These are phyloP conservation scores for Orientallactaga bullata DNA, from an alignment of 2,113 vertebrate species.

Conservation along the genomic window DNA sequence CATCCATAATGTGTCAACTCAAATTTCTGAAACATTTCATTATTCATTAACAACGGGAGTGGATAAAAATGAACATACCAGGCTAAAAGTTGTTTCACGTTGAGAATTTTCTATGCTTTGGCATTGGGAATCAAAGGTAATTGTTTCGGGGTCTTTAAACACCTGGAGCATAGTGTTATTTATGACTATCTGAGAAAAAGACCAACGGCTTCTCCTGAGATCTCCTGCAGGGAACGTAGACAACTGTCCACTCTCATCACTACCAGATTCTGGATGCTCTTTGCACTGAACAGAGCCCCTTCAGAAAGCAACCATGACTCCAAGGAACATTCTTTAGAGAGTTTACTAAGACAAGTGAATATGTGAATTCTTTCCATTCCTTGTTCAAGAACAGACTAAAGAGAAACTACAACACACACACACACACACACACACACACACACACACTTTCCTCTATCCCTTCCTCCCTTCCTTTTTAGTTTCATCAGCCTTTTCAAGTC, in stretches of 20 bases:
- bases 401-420: neutral
- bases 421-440: no score
- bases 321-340: neutral
- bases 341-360: neutral
- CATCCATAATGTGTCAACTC: neutral
- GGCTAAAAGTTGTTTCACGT: conserved; percentile 39
- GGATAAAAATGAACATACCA: conserved; percentile 45
- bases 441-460: neutral
- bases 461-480: neutral
- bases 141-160: conserved; percentile 72
- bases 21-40: neutral
- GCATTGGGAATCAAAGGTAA: conserved; percentile 42
- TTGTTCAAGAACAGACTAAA: neutral
- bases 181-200: conserved; percentile 64
- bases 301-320: neutral
- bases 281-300: neutral
- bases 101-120: conserved; percentile 59
- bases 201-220: conserved; percentile 59
- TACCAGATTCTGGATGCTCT: neutral
- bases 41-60: conserved; percentile 62
- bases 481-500: neutral
- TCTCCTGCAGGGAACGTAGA: conserved; percentile 50
- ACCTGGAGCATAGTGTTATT: conserved; percentile 74
- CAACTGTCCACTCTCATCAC: conserved; percentile 1
- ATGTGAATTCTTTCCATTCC: neutral